These are phyloP conservation scores for Conus ventricosus DNA, from an alignment of 1,140 invertebrate species.

Conservation along the genomic window DNA sequence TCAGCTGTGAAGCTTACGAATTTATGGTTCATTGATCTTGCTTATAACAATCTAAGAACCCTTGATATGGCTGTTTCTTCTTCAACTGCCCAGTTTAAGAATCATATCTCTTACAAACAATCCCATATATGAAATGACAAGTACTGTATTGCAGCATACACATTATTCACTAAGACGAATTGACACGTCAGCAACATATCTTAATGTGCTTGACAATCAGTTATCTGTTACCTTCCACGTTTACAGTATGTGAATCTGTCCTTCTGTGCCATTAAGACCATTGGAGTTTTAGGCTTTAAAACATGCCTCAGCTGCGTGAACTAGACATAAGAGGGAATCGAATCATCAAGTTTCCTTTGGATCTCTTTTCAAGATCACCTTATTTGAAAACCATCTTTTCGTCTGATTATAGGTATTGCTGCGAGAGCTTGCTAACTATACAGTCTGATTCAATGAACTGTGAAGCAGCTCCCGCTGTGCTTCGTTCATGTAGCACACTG, in stretches of 20 bases:
- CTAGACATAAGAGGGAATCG: too few species aligned
- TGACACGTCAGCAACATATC: not conserved
- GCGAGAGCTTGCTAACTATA: not conserved
- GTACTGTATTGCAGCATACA: not conserved
- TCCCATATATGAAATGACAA: not conserved
- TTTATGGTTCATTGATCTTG: conserved; percentile 17
- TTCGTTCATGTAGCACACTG: too few species aligned
- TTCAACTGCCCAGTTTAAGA: conserved; percentile 8
- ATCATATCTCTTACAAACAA: conserved; percentile 25
- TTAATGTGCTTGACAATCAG: not conserved
- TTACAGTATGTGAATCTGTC: conserved; percentile 12
- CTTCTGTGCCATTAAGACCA: not conserved
- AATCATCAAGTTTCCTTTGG: not conserved
- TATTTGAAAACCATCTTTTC: conserved; percentile 39
- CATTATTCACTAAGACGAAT: not conserved
- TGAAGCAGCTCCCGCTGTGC: too few species aligned
- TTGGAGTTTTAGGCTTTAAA: not conserved
- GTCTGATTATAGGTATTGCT: conserved; percentile 48
- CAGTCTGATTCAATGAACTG: too few species aligned
- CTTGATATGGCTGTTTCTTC: not conserved
- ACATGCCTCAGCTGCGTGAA: not conserved
- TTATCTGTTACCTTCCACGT: conserved; percentile 30
- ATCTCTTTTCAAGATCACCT: conserved; percentile 39
- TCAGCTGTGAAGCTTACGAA: not conserved
- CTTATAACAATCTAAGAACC: conserved; percentile 9